These are phyloP conservation scores for Bilobella aurantiaca DNA, from an alignment of 1,140 invertebrate species.

Conservation along the genomic window DNA sequence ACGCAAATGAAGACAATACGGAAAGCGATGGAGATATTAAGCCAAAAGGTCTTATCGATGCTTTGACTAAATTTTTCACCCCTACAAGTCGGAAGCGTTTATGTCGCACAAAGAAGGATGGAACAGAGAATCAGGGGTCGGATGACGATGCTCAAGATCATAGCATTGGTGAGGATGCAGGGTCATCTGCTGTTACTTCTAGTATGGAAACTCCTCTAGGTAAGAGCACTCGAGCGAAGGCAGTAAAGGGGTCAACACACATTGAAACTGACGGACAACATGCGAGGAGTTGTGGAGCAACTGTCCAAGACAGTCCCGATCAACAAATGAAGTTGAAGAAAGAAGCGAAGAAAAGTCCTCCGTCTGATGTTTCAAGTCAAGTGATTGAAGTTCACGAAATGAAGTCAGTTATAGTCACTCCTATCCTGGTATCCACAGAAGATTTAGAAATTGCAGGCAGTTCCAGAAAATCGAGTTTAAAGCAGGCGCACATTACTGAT, in stretches of 20 bases:
- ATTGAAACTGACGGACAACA: no score
- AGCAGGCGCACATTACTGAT: neutral
- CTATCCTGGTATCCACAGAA: neutral
- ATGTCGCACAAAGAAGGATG: slow-evolving; percentile 18
- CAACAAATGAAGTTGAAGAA: no score
- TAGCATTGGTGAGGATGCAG: no score
- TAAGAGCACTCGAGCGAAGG: no score
- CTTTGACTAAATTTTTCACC: slow-evolving; percentile 40
- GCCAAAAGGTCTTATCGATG: slow-evolving; percentile 35
- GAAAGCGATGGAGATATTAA: slow-evolving; percentile 24
- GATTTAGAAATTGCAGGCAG: neutral
- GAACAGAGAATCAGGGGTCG: neutral
- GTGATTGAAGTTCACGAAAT: neutral
- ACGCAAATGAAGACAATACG: slow-evolving; percentile 9
- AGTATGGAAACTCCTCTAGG: no score
- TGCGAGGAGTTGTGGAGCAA: no score
- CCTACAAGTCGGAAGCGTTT: slow-evolving; percentile 34
- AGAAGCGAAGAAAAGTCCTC: neutral
- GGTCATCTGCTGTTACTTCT: no score
- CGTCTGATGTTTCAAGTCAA: no score
- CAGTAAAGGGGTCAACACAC: no score
- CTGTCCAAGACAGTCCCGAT: no score
- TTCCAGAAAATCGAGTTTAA: neutral
- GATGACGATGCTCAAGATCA: neutral
- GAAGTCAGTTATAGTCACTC: neutral